Conservation (phyloP, 1,140 invertebrate genomes). For the Apis cerana region DNA sequence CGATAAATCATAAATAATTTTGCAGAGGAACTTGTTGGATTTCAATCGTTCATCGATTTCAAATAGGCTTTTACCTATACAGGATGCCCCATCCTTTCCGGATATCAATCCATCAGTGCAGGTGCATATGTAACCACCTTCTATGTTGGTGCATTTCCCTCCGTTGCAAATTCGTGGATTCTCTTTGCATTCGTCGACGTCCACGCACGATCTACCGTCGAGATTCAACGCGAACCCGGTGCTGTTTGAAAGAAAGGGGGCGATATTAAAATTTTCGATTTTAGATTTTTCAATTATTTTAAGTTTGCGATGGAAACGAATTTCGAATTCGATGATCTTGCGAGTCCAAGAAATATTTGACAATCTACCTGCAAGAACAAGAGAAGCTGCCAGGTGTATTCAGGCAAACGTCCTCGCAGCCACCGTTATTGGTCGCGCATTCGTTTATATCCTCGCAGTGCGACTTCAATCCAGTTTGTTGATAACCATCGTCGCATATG, state of each 20-base stretch:
- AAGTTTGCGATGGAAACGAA: not conserved
- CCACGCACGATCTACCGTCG: conserved; percentile 84
- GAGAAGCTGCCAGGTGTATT: conserved; percentile 84
- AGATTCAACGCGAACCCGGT: conserved; percentile 84
- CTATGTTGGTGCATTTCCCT: conserved; percentile 90
- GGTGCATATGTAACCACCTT: conserved; percentile 89
- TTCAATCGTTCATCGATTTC: too few relatives aligned
- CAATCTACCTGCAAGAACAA: conserved; percentile 81
- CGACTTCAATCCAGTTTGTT: conserved; percentile 84
- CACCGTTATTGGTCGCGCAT: conserved; percentile 83
- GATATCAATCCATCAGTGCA: conserved; percentile 89
- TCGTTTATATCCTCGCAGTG: conserved; percentile 86
- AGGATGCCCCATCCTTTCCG: conserved; percentile 86
- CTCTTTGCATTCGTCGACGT: conserved; percentile 90
- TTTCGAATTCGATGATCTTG: not conserved
- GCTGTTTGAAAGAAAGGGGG: conserved; percentile 80
- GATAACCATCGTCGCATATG: conserved; percentile 91
- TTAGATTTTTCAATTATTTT: too few relatives aligned
- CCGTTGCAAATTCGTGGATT: conserved; percentile 91
- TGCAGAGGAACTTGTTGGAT: not conserved
- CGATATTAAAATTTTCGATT: too few relatives aligned
- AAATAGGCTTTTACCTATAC: conserved; percentile 81
- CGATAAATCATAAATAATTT: not conserved
- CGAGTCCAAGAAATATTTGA: not conserved
- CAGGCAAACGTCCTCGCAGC: conserved; percentile 85